Percentiles rank a stretch among this genome's conserved stretches.
These are phyloP conservation scores for Sinocyclocheilus anophthalmus DNA, from an alignment of 2,113 vertebrate species.

Conservation along the genomic window DNA sequence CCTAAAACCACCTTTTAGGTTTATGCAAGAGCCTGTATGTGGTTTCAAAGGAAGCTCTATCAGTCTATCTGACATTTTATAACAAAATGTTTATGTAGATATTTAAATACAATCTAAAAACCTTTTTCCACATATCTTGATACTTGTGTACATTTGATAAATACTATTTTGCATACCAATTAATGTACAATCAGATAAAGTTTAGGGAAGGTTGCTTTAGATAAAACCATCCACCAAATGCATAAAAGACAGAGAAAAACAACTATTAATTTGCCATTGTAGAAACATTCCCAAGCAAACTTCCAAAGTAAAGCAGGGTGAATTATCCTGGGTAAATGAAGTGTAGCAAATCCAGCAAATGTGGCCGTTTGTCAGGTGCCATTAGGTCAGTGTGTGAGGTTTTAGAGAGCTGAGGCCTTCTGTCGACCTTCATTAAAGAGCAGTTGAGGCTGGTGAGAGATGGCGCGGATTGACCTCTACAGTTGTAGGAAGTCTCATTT, in stretches of 20 bases:
- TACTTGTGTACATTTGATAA: too few relatives aligned
- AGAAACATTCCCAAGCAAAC: not conserved
- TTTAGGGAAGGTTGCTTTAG: not conserved
- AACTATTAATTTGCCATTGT: not conserved
- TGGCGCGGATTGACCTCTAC: conserved; percentile 42
- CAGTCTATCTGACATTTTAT: not conserved
- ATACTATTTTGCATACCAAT: not conserved
- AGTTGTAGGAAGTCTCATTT: conserved; percentile 59
- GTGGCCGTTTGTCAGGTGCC: conserved; percentile 1
- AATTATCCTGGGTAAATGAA: not conserved
- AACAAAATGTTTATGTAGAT: not conserved
- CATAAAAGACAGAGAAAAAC: not conserved
- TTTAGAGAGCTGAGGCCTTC: conserved; percentile 63
- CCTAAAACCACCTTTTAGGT: not conserved
- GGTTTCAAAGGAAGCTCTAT: not conserved
- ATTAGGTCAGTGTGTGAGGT: conserved; percentile 64
- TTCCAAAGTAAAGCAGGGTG: not conserved
- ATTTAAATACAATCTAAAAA: not conserved
- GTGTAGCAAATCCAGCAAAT: conserved; percentile 4
- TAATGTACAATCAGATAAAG: not conserved
- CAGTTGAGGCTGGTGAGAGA: conserved; percentile 32
- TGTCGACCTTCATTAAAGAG: conserved; percentile 45
- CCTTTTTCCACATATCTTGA: too few relatives aligned
- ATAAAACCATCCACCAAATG: not conserved
- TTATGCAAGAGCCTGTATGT: not conserved